Conservation (phyloP, 2,113 vertebrate genomes). For the Gymnocephalus cernua region DNA sequence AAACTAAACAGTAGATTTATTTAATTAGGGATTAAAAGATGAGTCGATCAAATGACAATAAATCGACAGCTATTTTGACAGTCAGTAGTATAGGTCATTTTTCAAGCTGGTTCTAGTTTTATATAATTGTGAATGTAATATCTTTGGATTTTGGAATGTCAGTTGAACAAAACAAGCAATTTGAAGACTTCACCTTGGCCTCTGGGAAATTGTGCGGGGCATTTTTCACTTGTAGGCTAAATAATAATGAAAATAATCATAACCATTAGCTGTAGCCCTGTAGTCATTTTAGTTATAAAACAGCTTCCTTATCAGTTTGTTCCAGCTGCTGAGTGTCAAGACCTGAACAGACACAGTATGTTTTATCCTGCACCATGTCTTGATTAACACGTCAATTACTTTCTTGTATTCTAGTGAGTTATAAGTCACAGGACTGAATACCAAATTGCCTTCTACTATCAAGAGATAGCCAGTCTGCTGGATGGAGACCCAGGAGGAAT, state of each 20-base stretch:
- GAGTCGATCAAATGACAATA: too few species aligned
- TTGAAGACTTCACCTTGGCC: too few species aligned
- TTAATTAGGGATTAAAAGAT: too few species aligned
- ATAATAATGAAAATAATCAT: neutral
- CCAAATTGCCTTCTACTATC: constrained; percentile 42
- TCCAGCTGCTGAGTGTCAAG: neutral
- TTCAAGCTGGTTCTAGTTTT: neutral
- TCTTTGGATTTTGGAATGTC: neutral
- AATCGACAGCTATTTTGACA: neutral
- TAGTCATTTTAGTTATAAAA: neutral
- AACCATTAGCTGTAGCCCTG: neutral
- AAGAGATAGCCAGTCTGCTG: constrained; percentile 73
- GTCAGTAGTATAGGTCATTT: too few species aligned
- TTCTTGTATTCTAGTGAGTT: constrained; percentile 66
- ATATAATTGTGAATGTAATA: neutral
- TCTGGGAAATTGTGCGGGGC: neutral
- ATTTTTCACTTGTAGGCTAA: neutral
- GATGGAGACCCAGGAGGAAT: constrained; percentile 73
- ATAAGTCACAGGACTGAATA: constrained; percentile 31
- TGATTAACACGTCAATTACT: constrained; percentile 2
- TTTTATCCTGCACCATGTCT: neutral
- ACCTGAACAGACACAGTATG: neutral
- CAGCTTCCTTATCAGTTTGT: neutral
- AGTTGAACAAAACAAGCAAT: neutral
- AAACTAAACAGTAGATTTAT: too few species aligned